These are phyloP conservation scores for Pammene aurita DNA, from an alignment of 2,888 invertebrate genomes.

Conservation along the genomic window DNA sequence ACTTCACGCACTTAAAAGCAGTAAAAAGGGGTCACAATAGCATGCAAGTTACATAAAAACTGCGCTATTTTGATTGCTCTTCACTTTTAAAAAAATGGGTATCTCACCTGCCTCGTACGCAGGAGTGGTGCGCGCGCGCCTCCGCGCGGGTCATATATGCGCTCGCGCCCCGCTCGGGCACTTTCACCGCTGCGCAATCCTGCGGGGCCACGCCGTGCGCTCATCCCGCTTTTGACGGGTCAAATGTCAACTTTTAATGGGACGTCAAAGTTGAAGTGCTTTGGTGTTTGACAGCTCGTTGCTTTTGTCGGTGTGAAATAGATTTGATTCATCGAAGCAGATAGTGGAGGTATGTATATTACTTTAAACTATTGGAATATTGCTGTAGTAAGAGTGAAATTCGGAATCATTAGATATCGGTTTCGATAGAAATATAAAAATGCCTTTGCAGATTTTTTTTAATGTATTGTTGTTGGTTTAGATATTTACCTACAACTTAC, in stretches of 20 bases:
- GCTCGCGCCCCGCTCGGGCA: conserved; percentile 51
- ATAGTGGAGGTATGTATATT: too few species aligned
- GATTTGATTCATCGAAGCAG: background rate
- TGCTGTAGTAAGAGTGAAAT: too few species aligned
- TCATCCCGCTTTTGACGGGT: conserved; percentile 48
- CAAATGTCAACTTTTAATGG: conserved; percentile 35
- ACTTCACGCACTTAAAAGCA: conserved; percentile 17
- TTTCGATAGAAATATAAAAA: too few species aligned
- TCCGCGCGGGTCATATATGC: conserved; percentile 65
- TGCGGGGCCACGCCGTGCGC: conserved; percentile 58
- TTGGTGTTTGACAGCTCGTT: background rate
- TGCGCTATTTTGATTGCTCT: background rate
- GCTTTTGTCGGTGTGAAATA: background rate
- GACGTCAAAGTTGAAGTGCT: background rate
- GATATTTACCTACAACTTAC: too few species aligned
- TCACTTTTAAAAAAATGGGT: conserved; percentile 12
- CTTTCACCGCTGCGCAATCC: conserved; percentile 76
- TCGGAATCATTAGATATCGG: too few species aligned
- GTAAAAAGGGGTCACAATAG: background rate
- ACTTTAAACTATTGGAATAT: too few species aligned
- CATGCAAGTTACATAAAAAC: background rate
- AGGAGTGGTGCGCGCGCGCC: conserved; percentile 75
- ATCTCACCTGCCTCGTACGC: conserved; percentile 70
- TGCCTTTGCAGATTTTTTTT: too few species aligned
- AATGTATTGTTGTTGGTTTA: too few species aligned